These are phyloP conservation scores for Paracyclopina nana DNA, from an alignment of 1,140 invertebrate genomes.

Conservation along the genomic window DNA sequence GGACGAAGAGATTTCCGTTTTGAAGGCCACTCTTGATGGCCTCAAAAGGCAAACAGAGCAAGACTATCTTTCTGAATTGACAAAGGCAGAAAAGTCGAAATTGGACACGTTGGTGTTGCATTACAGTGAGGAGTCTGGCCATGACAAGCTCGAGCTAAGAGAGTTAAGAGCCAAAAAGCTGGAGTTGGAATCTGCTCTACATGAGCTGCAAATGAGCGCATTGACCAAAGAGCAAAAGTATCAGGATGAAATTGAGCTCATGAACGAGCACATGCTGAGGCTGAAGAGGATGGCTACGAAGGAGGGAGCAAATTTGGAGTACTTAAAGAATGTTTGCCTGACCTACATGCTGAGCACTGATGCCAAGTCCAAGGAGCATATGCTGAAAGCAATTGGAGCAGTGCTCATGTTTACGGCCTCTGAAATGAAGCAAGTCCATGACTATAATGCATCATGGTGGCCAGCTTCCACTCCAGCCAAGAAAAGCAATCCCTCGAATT, in stretches of 20 bases:
- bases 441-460: conserved; percentile 22
- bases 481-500: no score
- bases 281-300: conserved; percentile 49
- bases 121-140: not conserved
- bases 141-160: conserved; percentile 1
- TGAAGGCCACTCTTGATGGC: conserved; percentile 7
- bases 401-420: conserved; percentile 51
- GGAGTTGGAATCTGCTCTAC: conserved; percentile 5
- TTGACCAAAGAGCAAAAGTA: conserved; percentile 12
- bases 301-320: conserved; percentile 67
- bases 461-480: no score
- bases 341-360: conserved; percentile 54
- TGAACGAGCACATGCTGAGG: conserved; percentile 27
- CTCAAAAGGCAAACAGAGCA: no score
- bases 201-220: conserved; percentile 7
- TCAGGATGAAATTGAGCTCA: conserved; percentile 3
- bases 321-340: conserved; percentile 70
- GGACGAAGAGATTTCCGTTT: conserved; percentile 5
- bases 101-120: conserved; percentile 3
- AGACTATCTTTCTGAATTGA: no score
- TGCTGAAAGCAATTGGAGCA: conserved; percentile 69
- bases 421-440: conserved; percentile 38
- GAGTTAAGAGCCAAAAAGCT: not conserved
- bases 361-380: conserved; percentile 44
- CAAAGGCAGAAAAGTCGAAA: no score